Evolutionary conservation across 1,140 invertebrate species (phyloP).

Genomic region (Lanistes nyassanus): DNA sequence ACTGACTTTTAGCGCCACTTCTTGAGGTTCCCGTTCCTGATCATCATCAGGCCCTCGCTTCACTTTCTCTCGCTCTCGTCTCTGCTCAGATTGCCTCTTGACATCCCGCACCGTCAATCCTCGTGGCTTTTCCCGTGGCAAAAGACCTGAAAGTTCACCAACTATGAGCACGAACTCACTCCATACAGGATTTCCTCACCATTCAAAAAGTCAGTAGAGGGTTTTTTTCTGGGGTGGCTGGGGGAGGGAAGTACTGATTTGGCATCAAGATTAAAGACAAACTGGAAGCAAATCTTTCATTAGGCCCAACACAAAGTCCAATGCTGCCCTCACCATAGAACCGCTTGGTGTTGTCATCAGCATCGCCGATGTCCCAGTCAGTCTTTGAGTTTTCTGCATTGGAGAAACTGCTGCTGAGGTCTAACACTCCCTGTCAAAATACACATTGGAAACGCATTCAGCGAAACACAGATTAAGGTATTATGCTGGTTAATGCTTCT

Average conservation of each 20-base stretch:
- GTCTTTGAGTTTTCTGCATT: background rate
- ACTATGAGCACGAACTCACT: too few relatives aligned
- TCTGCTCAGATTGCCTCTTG: conserved; percentile 84
- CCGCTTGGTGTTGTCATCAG: conserved; percentile 73
- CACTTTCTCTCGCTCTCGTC: conserved; percentile 57
- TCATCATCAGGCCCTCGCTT: conserved; percentile 30
- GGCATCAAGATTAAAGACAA: background rate
- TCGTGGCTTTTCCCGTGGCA: conserved; percentile 78
- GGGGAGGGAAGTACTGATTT: too few relatives aligned
- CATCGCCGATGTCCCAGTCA: conserved; percentile 69
- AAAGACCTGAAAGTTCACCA: conserved; percentile 75
- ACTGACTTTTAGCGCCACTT: conserved; percentile 33
- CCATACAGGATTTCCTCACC: too few relatives aligned
- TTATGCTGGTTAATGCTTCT: too few relatives aligned
- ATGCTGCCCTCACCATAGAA: conserved; percentile 69
- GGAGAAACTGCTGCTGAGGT: conserved; percentile 3
- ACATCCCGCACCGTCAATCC: conserved; percentile 94
- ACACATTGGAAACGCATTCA: too few relatives aligned
- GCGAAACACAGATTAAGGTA: too few relatives aligned
- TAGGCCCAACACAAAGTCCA: background rate
- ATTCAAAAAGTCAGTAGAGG: too few relatives aligned
- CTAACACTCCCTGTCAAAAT: background rate
- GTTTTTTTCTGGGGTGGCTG: too few relatives aligned
- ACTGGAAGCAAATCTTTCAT: background rate
- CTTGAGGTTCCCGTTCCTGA: conserved; percentile 25